These are phyloP conservation scores for Calephelis perditalis DNA, from an alignment of 2,888 invertebrate genomes.

Conservation along the genomic window DNA sequence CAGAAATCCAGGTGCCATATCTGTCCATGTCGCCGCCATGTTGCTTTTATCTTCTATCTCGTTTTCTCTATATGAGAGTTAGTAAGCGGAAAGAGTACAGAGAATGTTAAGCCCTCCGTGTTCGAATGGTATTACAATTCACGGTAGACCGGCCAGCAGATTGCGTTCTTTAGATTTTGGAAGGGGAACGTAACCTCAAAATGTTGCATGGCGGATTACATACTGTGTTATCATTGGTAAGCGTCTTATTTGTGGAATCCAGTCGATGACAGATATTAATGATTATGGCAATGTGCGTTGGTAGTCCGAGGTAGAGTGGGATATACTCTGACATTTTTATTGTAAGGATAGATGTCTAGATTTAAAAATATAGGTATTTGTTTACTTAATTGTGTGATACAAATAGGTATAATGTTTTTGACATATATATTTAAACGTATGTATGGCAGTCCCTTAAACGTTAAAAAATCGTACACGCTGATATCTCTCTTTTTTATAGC, in stretches of 20 bases:
- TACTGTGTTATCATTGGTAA: slow-evolving; percentile 10
- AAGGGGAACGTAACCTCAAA: slow-evolving; percentile 65
- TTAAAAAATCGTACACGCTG: no score
- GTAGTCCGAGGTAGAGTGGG: background rate
- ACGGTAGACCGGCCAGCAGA: slow-evolving; percentile 39
- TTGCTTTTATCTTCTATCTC: slow-evolving; percentile 54
- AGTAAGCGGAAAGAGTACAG: slow-evolving; percentile 27
- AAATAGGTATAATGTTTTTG: no score
- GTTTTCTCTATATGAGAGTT: slow-evolving; percentile 33
- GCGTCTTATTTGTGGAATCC: slow-evolving; percentile 8
- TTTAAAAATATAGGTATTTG: no score
- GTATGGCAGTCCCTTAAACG: no score
- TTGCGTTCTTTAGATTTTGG: slow-evolving; percentile 59
- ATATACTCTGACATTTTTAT: no score
- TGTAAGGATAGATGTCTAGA: no score
- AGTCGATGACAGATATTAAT: slow-evolving; percentile 28
- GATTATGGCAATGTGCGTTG: background rate
- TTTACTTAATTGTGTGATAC: no score
- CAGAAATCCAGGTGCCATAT: slow-evolving; percentile 51
- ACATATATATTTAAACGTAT: no score
- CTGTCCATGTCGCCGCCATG: slow-evolving; percentile 58
- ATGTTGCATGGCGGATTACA: slow-evolving; percentile 40
- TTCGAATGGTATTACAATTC: slow-evolving; percentile 28
- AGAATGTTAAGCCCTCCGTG: slow-evolving; percentile 36
- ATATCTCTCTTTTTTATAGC: no score